Evolutionary conservation across 2,113 vertebrate genomes (phyloP).

Genomic region (Amphilophus citrinellus): DNA sequence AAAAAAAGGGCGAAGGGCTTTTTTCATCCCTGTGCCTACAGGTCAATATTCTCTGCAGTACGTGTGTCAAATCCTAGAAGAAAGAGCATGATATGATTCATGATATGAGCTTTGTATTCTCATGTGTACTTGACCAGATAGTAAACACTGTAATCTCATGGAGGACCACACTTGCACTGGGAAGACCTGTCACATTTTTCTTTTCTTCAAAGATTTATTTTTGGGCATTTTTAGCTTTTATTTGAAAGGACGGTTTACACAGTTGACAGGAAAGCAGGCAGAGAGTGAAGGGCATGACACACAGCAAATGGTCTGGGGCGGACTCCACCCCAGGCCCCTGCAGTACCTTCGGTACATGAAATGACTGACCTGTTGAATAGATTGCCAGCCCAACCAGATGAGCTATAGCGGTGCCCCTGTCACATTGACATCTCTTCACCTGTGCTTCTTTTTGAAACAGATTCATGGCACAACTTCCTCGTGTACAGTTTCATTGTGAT

Average conservation of each 20-base stretch:
- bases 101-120: constrained; percentile 13
- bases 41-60: neutral
- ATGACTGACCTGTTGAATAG: neutral
- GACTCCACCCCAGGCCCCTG: neutral
- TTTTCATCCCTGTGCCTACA: neutral
- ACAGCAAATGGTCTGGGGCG: neutral
- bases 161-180: neutral
- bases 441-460: neutral
- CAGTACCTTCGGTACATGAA: neutral
- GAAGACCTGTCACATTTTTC: neutral
- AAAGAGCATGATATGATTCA: neutral
- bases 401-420: neutral
- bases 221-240: neutral
- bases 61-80: constrained; percentile 7
- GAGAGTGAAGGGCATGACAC: neutral
- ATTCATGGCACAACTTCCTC: neutral
- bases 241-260: neutral
- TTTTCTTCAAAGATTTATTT: neutral
- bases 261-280: neutral
- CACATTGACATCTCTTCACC: neutral
- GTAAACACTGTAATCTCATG: neutral
- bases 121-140: neutral
- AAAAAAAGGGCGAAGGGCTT: neutral
- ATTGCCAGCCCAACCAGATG: neutral
- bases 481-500: neutral